Evolutionary conservation across 37 sponge, comb jelly and placozoan species (phyloP).

Genomic region (Aplysina aerophoba): DNA sequence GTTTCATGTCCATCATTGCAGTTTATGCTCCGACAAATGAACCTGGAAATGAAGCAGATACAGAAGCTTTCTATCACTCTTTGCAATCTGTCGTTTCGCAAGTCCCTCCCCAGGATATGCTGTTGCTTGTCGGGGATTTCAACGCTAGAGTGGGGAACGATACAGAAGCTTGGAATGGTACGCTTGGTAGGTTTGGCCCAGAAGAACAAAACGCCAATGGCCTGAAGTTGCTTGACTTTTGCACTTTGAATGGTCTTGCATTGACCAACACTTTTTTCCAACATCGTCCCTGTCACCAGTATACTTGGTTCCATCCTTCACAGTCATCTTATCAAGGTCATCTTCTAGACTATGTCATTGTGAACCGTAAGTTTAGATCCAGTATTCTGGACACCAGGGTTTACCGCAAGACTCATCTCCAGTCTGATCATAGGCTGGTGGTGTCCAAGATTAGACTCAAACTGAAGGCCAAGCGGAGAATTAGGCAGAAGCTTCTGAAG

Average conservation of each 20-base stretch:
- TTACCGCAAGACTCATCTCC: neutral
- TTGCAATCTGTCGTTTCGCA: neutral
- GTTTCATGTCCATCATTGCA: neutral
- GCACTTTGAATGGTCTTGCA: neutral
- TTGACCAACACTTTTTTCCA: neutral
- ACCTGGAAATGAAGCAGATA: neutral
- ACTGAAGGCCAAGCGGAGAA: neutral
- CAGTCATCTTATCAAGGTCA: neutral
- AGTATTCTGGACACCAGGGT: neutral
- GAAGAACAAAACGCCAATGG: neutral
- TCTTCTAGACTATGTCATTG: neutral
- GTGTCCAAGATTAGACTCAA: neutral
- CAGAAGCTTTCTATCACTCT: neutral
- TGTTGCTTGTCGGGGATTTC: neutral
- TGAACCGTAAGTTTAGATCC: neutral
- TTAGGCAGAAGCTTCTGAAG: neutral
- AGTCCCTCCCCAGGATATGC: neutral
- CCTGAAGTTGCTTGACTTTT: neutral
- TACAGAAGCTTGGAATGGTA: too few species aligned
- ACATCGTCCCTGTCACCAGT: neutral
- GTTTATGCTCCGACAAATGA: neutral
- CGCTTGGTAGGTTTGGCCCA: neutral
- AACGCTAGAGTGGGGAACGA: neutral
- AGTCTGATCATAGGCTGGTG: neutral
- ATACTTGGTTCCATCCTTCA: neutral